phyloP scores from a whole-genome alignment of 2,797 vertebrate species.

The Anableps anableps region DNA sequence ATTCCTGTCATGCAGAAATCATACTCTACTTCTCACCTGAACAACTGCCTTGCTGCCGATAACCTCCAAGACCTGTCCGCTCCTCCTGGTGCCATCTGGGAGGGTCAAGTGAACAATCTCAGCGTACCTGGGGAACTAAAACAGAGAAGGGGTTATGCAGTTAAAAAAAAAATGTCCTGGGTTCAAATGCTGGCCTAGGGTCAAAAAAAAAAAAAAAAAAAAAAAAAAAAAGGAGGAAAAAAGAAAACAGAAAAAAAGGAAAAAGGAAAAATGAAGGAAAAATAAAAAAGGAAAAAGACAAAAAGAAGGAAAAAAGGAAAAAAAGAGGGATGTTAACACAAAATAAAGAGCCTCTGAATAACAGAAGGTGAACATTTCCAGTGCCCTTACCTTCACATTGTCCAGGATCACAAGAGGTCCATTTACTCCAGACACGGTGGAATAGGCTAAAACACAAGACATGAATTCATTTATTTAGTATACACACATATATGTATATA shows the following conservation, averaged over 20 bases:
- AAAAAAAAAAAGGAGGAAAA: background rate
- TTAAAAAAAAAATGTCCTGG: background rate
- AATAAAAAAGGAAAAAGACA: too few relatives aligned
- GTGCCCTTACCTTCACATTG: constrained; percentile 83
- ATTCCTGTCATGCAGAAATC: background rate
- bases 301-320: too few relatives aligned
- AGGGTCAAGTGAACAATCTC: constrained; percentile 87
- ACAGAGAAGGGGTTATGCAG: constrained; percentile 6
- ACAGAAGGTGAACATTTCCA: background rate
- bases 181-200: background rate
- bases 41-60: constrained; percentile 85
- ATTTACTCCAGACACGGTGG: constrained; percentile 86
- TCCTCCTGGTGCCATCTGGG: constrained; percentile 84
- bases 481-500: too few relatives aligned
- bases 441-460: constrained; percentile 80
- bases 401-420: constrained; percentile 87
- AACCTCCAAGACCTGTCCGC: constrained; percentile 86
- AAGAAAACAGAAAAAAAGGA: background rate
- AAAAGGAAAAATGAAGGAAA: too few relatives aligned
- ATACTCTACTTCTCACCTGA: constrained; percentile 72
- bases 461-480: background rate
- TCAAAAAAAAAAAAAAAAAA: too few relatives aligned
- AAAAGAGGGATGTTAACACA: too few relatives aligned
- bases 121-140: constrained; percentile 84
- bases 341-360: background rate